Evolutionary conservation across 2,888 invertebrate species (phyloP).

Genomic region (Scaptomyza polygonia): DNA sequence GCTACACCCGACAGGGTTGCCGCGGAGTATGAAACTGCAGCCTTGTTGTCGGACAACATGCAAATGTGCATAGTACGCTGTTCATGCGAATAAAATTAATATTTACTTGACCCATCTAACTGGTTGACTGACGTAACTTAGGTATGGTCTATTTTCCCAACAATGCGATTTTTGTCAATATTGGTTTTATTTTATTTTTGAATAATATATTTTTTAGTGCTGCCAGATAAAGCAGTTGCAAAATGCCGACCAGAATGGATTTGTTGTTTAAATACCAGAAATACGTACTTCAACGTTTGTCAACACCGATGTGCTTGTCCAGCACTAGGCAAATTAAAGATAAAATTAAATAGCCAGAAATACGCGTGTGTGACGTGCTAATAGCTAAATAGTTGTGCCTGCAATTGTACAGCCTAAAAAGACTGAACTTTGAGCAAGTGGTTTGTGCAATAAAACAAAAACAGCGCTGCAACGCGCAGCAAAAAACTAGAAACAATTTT

Average conservation of each 20-base stretch:
- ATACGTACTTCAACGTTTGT: constrained; percentile 13
- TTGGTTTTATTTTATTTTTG: background rate
- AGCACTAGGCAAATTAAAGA: constrained; percentile 63
- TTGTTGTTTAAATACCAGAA: constrained; percentile 31
- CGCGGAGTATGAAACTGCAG: constrained; percentile 48
- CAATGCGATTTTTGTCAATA: background rate
- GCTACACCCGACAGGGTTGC: constrained; percentile 59
- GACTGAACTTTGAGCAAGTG: constrained; percentile 55
- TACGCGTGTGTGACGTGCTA: constrained; percentile 61
- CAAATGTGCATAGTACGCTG: constrained; percentile 24
- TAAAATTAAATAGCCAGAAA: constrained; percentile 59
- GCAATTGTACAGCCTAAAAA: constrained; percentile 45
- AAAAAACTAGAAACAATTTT: constrained; percentile 40
- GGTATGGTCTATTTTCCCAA: background rate
- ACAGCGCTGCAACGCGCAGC: constrained; percentile 28
- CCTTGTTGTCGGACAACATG: constrained; percentile 5
- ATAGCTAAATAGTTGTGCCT: constrained; percentile 49
- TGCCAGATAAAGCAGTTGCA: constrained; percentile 15
- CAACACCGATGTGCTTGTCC: constrained; percentile 44
- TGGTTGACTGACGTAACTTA: background rate
- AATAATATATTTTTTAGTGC: constrained; percentile 7
- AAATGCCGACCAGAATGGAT: constrained; percentile 6
- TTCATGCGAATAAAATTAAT: background rate
- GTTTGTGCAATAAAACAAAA: constrained; percentile 62
- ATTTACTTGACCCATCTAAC: background rate